Evolutionary conservation across 2,888 invertebrate species (phyloP).

Genomic region (Phengaris arion): DNA sequence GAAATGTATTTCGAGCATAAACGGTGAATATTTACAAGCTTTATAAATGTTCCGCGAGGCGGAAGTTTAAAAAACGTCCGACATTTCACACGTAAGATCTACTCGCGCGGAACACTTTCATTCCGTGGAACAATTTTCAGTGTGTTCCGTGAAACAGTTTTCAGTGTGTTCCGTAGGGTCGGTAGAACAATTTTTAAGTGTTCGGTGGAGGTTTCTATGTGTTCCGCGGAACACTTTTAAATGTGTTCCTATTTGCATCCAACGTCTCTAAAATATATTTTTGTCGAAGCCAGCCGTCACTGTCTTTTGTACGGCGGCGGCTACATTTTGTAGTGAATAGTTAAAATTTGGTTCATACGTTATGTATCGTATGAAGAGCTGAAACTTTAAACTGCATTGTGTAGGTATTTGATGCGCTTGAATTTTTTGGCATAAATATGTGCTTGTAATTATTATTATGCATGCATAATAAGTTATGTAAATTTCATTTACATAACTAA

Average conservation of each 20-base stretch:
- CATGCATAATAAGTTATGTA: no score
- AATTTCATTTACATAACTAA: not conserved
- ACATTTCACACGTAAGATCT: conserved; percentile 44
- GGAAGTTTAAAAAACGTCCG: conserved; percentile 45
- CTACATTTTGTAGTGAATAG: conserved; percentile 39
- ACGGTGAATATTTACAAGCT: conserved; percentile 36
- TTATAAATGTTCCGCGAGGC: conserved; percentile 43
- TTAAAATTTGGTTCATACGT: conserved; percentile 34
- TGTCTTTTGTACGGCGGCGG: conserved; percentile 43
- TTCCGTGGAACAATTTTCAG: conserved; percentile 56
- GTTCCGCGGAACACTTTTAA: conserved; percentile 55
- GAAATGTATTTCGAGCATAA: conserved; percentile 30
- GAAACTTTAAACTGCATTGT: conserved; percentile 27
- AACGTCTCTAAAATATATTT: conserved; percentile 55
- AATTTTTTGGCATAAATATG: not conserved
- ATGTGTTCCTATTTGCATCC: conserved; percentile 46
- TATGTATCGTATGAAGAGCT: conserved; percentile 6
- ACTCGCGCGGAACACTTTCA: conserved; percentile 43
- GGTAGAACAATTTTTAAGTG: not conserved
- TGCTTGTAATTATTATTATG: not conserved
- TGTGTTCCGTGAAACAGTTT: conserved; percentile 50
- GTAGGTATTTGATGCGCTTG: not conserved
- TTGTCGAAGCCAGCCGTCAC: conserved; percentile 56
- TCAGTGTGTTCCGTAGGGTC: conserved; percentile 39
- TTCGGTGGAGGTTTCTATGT: conserved; percentile 1